Percentiles rank a stretch among this genome's conserved stretches.
These are phyloP conservation scores for Prunella himalayana DNA, from an alignment of 2,113 vertebrate genomes.

Conservation along the genomic window DNA sequence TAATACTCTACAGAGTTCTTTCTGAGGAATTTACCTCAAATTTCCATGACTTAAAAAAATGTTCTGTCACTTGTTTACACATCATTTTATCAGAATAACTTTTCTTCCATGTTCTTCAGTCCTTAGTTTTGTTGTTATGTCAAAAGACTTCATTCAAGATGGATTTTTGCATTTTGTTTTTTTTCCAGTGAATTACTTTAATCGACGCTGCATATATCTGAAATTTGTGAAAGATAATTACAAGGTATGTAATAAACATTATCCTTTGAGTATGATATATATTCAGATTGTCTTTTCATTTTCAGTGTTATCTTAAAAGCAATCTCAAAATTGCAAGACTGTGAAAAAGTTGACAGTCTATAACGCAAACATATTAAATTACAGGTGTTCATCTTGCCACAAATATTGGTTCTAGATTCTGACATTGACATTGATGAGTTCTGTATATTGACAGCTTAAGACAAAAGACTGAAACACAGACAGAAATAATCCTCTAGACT, in stretches of 20 bases:
- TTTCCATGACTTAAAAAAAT: neutral
- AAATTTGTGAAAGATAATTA: neutral
- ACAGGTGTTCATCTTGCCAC: neutral
- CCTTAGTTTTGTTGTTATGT: neutral
- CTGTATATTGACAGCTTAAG: constrained; percentile 4
- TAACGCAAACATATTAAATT: neutral
- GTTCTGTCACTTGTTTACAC: neutral
- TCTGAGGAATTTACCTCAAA: neutral
- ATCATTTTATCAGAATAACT: neutral
- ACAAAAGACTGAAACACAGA: constrained; percentile 1
- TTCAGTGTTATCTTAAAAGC: neutral
- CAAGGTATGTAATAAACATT: neutral
- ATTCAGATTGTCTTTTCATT: neutral
- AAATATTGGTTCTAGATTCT: neutral
- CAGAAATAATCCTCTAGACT: neutral
- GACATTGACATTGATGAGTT: neutral
- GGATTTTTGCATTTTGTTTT: neutral
- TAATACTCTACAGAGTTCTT: neutral
- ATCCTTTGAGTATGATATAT: neutral
- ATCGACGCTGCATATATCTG: neutral
- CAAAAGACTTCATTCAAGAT: neutral
- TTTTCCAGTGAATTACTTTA: neutral
- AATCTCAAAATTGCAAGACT: neutral
- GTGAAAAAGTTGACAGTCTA: neutral
- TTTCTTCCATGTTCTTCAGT: neutral